Conservation (phyloP, 2,113 vertebrate species). For the Alaudala cheleensis region DNA sequence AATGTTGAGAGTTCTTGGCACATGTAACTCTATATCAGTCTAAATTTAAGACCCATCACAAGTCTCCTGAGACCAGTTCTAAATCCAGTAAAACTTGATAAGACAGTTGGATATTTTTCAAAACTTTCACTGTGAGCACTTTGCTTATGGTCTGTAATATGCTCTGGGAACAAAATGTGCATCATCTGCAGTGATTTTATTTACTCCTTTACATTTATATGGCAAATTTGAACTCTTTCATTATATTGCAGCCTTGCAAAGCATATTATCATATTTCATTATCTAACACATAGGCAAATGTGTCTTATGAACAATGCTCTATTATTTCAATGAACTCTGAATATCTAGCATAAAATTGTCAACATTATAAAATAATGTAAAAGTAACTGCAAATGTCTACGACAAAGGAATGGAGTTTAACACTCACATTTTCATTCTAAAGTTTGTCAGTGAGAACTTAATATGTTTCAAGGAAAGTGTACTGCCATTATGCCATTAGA, state of each 20-base stretch:
- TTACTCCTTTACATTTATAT: slow-evolving; percentile 33
- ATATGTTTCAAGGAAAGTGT: neutral
- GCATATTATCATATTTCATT: slow-evolving; percentile 50
- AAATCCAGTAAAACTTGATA: neutral
- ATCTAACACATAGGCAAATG: slow-evolving; percentile 36
- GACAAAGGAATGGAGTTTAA: neutral
- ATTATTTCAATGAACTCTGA: slow-evolving; percentile 51
- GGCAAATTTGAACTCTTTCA: slow-evolving; percentile 27
- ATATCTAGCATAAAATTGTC: slow-evolving; percentile 40
- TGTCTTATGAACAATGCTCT: slow-evolving; percentile 33
- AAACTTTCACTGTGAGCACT: neutral
- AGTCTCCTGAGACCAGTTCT: neutral
- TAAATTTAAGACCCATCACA: neutral
- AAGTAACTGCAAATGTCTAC: slow-evolving; percentile 27
- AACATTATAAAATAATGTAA: slow-evolving; percentile 21
- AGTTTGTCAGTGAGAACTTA: slow-evolving; percentile 12
- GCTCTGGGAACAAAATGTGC: neutral
- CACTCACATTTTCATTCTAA: neutral
- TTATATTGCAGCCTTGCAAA: slow-evolving; percentile 20
- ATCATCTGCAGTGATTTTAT: neutral
- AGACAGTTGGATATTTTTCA: neutral
- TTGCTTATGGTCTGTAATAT: neutral
- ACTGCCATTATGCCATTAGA: neutral
- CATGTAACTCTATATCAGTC: rapidly evolving
- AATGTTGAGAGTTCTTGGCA: neutral